Percentiles rank a stretch among this genome's conserved stretches.
Evolutionary conservation across 2,888 invertebrate genomes (phyloP).

Genomic region (Calephelis perditalis): DNA sequence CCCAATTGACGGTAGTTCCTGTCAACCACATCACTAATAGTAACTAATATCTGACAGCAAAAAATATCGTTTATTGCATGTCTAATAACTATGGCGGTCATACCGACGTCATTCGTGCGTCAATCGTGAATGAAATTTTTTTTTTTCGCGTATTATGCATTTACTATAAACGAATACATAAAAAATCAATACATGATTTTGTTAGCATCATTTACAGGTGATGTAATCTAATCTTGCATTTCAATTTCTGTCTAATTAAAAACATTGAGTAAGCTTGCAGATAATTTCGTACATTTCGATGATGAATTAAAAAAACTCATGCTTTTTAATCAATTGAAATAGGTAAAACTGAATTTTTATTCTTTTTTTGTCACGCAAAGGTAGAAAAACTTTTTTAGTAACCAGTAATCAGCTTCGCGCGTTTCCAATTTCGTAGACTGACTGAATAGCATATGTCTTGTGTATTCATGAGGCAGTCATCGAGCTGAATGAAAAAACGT

Average conservation of each 20-base stretch:
- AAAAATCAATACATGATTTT: neutral
- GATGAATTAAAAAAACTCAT: neutral
- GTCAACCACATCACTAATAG: too few species aligned
- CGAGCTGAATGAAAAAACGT: too few species aligned
- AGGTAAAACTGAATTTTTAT: too few species aligned
- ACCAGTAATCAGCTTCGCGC: too few species aligned
- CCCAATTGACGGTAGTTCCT: neutral
- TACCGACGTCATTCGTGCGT: neutral
- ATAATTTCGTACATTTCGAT: neutral
- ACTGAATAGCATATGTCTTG: too few species aligned
- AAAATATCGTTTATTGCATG: neutral
- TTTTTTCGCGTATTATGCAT: neutral
- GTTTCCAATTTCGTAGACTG: too few species aligned
- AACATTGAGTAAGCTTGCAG: neutral
- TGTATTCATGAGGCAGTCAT: too few species aligned
- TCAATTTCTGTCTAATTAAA: neutral
- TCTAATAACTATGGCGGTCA: neutral
- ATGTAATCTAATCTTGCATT: conserved; percentile 2
- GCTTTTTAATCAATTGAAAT: neutral
- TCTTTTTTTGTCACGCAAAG: too few species aligned
- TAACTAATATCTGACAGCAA: too few species aligned
- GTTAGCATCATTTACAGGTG: neutral
- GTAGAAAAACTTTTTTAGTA: too few species aligned
- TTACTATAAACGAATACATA: neutral
- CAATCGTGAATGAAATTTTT: too few species aligned